phyloP scores from a whole-genome alignment of 2,888 invertebrate species.

The Pilophorus perplexus region DNA sequence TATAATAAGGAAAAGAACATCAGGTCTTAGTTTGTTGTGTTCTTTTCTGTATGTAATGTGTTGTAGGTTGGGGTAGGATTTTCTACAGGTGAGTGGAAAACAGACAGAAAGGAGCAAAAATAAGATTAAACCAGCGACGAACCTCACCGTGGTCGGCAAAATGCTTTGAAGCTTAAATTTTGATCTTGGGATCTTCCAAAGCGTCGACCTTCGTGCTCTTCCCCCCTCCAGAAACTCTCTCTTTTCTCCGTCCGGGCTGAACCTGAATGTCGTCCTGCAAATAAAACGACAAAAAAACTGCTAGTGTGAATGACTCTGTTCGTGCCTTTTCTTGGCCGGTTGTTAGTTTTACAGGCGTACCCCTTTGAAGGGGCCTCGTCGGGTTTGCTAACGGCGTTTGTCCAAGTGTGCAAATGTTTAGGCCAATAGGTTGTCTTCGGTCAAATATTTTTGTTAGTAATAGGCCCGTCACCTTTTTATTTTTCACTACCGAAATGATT shows the following conservation, averaged over 20 bases:
- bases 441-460: constrained; percentile 29
- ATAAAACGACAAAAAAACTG: neutral
- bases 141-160: too few relatives aligned
- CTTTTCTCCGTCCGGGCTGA: neutral
- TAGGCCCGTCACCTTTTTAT: neutral
- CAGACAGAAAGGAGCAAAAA: too few relatives aligned
- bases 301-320: constrained; percentile 13
- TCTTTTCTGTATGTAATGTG: too few relatives aligned
- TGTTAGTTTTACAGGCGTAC: neutral
- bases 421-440: neutral
- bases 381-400: constrained; percentile 13
- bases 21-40: too few relatives aligned
- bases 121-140: too few relatives aligned
- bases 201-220: too few relatives aligned
- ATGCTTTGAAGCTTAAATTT: too few relatives aligned
- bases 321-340: neutral
- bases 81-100: too few relatives aligned
- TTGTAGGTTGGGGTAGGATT: too few relatives aligned
- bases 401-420: constrained; percentile 12
- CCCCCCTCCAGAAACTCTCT: too few relatives aligned
- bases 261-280: neutral
- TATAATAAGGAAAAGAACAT: too few relatives aligned
- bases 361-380: neutral
- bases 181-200: too few relatives aligned
- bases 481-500: constrained; percentile 13